Conservation (phyloP, 1,140 invertebrate species). For the Hirudo medicinalis region DNA sequence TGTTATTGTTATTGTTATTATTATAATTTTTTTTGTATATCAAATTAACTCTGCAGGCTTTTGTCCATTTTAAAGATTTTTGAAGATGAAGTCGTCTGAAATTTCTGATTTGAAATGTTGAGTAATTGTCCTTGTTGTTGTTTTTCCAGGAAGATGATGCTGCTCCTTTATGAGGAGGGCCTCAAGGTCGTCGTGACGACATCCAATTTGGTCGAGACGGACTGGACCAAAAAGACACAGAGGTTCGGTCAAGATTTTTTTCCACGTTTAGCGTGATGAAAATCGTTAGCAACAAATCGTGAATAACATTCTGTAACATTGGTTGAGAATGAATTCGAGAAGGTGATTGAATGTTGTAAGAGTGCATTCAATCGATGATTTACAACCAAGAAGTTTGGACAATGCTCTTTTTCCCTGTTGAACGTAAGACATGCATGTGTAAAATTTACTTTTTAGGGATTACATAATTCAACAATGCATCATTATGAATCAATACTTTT, state of each 20-base stretch:
- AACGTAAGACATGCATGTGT: too few species aligned
- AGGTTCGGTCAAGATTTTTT: conserved; percentile 46
- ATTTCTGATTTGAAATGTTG: not conserved
- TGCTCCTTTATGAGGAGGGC: conserved; percentile 65
- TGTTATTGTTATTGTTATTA: not conserved
- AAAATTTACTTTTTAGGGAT: too few species aligned
- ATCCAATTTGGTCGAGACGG: conserved; percentile 73
- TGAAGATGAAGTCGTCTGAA: not conserved
- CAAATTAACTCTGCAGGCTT: not conserved
- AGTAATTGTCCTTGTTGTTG: not conserved
- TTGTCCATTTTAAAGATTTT: not conserved
- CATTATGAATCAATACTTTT: too few species aligned
- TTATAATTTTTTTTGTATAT: not conserved
- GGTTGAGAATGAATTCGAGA: too few species aligned
- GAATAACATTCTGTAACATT: too few species aligned
- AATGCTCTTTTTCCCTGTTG: too few species aligned
- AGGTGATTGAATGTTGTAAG: too few species aligned
- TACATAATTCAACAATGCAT: too few species aligned
- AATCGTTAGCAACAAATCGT: too few species aligned
- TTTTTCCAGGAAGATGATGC: conserved; percentile 63
- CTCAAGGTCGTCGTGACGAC: conserved; percentile 75
- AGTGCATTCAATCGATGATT: too few species aligned
- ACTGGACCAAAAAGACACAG: conserved; percentile 88
- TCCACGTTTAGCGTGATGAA: too few species aligned
- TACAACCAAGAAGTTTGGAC: too few species aligned